These are phyloP conservation scores for Taenaris catops DNA, from an alignment of 2,888 invertebrate species.

Conservation along the genomic window DNA sequence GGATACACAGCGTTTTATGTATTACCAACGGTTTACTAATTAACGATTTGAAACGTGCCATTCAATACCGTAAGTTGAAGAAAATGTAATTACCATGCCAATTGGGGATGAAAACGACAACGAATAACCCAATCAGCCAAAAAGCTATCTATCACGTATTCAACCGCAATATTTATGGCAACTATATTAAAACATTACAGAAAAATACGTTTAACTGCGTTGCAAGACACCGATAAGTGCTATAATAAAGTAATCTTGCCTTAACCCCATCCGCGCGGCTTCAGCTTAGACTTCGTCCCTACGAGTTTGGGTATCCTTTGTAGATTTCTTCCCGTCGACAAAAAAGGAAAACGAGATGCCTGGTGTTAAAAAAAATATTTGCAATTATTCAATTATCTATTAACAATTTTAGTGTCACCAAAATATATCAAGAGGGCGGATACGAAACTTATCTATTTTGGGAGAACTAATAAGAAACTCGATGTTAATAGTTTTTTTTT, in stretches of 20 bases:
- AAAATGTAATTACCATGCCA: slow-evolving; percentile 43
- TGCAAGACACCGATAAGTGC: slow-evolving; percentile 32
- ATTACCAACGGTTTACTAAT: slow-evolving; percentile 31
- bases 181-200: slow-evolving; percentile 30
- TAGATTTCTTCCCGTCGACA: no score
- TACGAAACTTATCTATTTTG: no score
- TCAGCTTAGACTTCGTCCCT: slow-evolving; percentile 17
- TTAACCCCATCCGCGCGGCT: slow-evolving; percentile 35
- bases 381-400: no score
- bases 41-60: slow-evolving; percentile 34
- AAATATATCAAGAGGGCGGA: no score
- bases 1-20: slow-evolving; percentile 31
- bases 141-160: slow-evolving; percentile 44
- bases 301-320: no score
- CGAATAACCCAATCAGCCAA: slow-evolving; percentile 54
- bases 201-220: slow-evolving; percentile 29
- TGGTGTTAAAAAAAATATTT: no score
- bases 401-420: no score
- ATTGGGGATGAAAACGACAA: slow-evolving; percentile 49
- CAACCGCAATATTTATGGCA: slow-evolving; percentile 34
- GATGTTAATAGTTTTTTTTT: no score
- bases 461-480: no score
- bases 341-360: no score
- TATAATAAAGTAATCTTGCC: no score
- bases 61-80: slow-evolving; percentile 28